Evolutionary conservation across 2,797 vertebrate genomes (phyloP), one percentile per base, ranked within the genome.

Genomic region (Glyptemys insculpta): DNA sequence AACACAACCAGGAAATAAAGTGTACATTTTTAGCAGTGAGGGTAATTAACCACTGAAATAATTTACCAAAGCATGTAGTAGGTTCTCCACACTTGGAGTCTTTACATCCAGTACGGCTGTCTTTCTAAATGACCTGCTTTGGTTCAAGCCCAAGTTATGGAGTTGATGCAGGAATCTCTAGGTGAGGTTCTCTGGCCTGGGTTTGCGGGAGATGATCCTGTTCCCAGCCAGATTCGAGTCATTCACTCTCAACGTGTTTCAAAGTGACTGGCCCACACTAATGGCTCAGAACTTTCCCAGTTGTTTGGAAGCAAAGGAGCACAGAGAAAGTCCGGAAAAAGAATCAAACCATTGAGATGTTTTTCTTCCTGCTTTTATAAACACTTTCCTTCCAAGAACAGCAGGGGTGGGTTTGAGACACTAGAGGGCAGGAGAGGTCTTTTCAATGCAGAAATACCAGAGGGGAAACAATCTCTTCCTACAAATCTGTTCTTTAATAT

Each of bases 351-450:
- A 78, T 16, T 27, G 8, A 11, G 12, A 12, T 29, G 6, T 49
- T 47, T 29, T 49, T 8, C 21, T 47, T 31, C 25, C 6, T 78
- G 15, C 15, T 8, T 78, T 49, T 78, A 29, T 49, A 44, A 74
- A 74, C 12, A 31, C 0, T 0, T 16, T 83, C 54, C 41, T 27
- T 15, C 19, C 4, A 3, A 0, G 68, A n/a, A 1, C 6, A 82
- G 94, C 89, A 97, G 57, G 0, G 18, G 8, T 11, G 74, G 44
- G 53, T 1, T 83, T 37, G 50, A 52, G 95, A 93, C 97, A 88
- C 92, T 72, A 97, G 97, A 96, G 96, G 96, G 97, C 97, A 96
- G 96, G 78, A 94, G 76, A 47, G 88, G 91, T 54, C 94, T 92
- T 84, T 34, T 62, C 74, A 54, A 68, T 0, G 16, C 31, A 4